Evolutionary conservation across 2,888 invertebrate species (phyloP), one percentile per base, ranked within the genome.

Genomic region (Melangyna quadrimaculata): DNA sequence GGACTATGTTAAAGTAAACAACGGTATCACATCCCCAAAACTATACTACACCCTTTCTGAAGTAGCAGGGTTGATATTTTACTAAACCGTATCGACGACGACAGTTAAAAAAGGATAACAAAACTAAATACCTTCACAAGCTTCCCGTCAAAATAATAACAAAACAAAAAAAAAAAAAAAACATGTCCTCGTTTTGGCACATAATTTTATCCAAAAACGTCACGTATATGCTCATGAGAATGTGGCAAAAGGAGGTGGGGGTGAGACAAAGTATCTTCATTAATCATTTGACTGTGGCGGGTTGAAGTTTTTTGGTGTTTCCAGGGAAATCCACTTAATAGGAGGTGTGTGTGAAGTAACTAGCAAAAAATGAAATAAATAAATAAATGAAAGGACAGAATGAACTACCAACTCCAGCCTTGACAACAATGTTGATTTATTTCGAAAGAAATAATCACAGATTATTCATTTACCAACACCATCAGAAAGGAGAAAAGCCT

Each of bases 391-490:
- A 51, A 57, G 59, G 59, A 77, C 61, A 74, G 70, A 57, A 78
- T 73, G 63, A 57, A 74, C 78, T 72, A 32, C 35, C 32, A 57
- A 32, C 71, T 71, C 65, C 37, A 19, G 22, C 67, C 79, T 65
- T 79, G 83, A 75, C 74, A 72, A 59, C 65, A 74, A 79, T 67
- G 83, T 79, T 84, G 83, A 84, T 84, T 84, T 84, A 84, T 84
- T 79, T 84, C 79, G 35, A 75, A 55, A 65, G 67, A 72, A 83
- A 79, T 84, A 84, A 84, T 79, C 79, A 84, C 37, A 51, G 79
- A 84, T 84, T 84, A 84, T 84, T 79, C 83, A 84, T 84, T 79
- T 79, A 71, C 63, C 59, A 71, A 74, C 19, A 10, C 65, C 12
- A 48, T n/a, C n/a, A n/a, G n/a, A 40, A 6, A 51, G 1, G 3